Base-by-base conservation (phyloP, 2,888 invertebrate genomes). In the Xanthorhoe designata region DNA sequence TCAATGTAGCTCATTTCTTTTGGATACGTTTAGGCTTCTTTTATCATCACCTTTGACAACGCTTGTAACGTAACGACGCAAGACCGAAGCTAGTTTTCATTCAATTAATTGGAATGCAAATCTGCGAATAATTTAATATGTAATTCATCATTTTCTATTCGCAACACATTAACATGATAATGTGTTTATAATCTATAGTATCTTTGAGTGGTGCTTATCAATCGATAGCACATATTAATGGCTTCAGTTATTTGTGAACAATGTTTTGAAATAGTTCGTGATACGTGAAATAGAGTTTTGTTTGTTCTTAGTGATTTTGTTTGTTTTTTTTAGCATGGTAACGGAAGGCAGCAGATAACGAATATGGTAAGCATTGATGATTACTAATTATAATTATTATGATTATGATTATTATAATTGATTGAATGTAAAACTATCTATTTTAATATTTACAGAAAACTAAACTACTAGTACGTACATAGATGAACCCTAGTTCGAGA, bases 181-280 rank as follows among this genome's bases (percentile, higher is more conserved):
- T 80, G 73, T 66, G 70, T 81, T 83, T 83, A 77, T 81, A 85
- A 90, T 87, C 88, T 80, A 70, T 79, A 79, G 81, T 86, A 84
- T 83, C 73, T 73, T 75, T 69, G 76, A 89, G 86, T 87, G 85
- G 82, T 80, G 82, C 78, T 89, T 91, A 91, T 90, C 90, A 77
- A 75, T 83, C 78, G 77, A 73, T 73, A 73, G 38, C 67, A 66
- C 68, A 65, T 61, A 72, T 73, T 60, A 74, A 45, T 71, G 68
- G 63, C 57, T 60, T 76, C 74, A 81, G 78, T 80, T 70, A 68
- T 75, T 71, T 65, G 63, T 75, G 69, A 69, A 72, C 66, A 56
- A 70, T 75, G 73, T 69, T 71, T 61, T 71, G 65, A 54, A 61
- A 65, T 63, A 69, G 69, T 47, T 69, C 60, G 55, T 49, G 24